These are phyloP conservation scores for Spheniscus humboldti DNA, from an alignment of 2,797 vertebrate species.

Conservation along the genomic window DNA sequence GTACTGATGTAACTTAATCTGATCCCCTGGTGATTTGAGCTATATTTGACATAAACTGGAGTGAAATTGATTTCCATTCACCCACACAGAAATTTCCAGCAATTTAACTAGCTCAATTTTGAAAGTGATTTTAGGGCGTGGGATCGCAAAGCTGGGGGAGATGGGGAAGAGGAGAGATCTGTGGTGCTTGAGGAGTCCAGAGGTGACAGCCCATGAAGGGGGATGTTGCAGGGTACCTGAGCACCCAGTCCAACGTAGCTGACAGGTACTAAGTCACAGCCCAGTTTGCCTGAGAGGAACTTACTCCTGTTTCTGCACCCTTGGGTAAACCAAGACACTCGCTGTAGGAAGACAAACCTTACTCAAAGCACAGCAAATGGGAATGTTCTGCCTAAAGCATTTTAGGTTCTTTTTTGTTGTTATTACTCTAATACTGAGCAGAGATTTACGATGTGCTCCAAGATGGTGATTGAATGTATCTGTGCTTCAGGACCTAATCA, in stretches of 20 bases:
- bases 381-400: neutral
- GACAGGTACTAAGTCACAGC: neutral
- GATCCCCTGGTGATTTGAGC: neutral
- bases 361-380: neutral
- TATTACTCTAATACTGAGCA: neutral
- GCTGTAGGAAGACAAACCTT: neutral
- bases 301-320: neutral
- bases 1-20: neutral
- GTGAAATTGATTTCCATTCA: neutral
- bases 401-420: neutral
- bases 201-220: neutral
- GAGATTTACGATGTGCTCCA: neutral
- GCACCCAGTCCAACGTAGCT: neutral
- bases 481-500: constrained; percentile 9
- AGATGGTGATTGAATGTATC: neutral
- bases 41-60: neutral
- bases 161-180: neutral
- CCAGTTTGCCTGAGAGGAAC: neutral
- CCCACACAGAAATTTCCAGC: neutral
- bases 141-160: neutral
- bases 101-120: neutral
- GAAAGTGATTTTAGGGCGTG: neutral
- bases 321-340: fast-evolving
- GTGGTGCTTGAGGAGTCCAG: neutral
- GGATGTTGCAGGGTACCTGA: too few species aligned